These are phyloP conservation scores for Araneus ventricosus DNA, from an alignment of 1,140 invertebrate genomes.

Conservation along the genomic window DNA sequence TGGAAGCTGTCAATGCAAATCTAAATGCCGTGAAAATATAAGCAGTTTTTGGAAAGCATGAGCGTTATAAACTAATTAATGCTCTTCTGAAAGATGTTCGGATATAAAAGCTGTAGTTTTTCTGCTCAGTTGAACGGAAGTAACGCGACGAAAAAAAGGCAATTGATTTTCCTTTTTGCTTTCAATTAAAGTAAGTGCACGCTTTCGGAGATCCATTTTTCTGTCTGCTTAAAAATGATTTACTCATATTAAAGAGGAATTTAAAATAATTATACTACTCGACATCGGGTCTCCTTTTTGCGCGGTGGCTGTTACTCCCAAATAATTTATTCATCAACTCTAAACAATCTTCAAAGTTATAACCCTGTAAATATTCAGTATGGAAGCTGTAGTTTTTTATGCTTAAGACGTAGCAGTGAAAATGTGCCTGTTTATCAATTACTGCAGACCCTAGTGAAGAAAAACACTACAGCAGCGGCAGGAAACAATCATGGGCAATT, in stretches of 20 bases:
- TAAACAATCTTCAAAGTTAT: not conserved
- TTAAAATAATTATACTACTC: conserved; percentile 45
- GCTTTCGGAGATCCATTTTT: not conserved
- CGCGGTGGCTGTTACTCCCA: not conserved
- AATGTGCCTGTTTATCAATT: conserved; percentile 69
- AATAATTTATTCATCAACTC: conserved; percentile 44
- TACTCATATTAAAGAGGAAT: conserved; percentile 45
- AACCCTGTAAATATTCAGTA: conserved; percentile 26
- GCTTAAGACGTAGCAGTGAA: not conserved
- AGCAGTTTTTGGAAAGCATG: not conserved
- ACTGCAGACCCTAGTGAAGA: not conserved
- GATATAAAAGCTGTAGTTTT: conserved; percentile 42
- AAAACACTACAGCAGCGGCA: conserved; percentile 28
- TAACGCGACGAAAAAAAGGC: conserved; percentile 6
- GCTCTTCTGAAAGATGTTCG: conserved; percentile 15
- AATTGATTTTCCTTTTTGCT: conserved; percentile 37
- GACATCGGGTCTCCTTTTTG: not conserved
- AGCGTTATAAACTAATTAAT: conserved; percentile 53
- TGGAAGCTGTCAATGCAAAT: conserved; percentile 22
- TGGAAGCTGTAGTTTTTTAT: not conserved
- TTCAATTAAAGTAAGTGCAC: conserved; percentile 49
- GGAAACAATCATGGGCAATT: conserved; percentile 65
- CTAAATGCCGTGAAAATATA: conserved; percentile 30
- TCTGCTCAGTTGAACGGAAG: not conserved
- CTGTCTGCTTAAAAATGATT: conserved; percentile 50